These are phyloP conservation scores for Drosophila prostipennis DNA, from an alignment of 2,888 invertebrate genomes.

Conservation along the genomic window DNA sequence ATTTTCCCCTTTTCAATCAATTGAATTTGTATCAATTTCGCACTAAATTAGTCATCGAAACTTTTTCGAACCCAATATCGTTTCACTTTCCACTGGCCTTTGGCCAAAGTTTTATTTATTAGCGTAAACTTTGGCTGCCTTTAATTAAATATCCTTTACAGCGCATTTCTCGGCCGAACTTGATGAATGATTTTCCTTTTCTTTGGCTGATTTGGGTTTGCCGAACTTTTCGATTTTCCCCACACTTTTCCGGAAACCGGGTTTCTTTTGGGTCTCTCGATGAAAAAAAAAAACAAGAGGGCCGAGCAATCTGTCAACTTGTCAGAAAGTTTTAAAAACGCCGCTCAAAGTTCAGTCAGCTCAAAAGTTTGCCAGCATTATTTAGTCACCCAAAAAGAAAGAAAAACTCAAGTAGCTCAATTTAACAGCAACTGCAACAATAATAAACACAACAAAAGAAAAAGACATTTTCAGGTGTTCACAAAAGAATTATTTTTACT, in stretches of 20 bases:
- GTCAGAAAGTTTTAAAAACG: conserved; percentile 51
- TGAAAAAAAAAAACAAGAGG: conserved; percentile 5
- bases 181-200: conserved; percentile 66
- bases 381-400: conserved; percentile 18
- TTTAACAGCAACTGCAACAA: conserved; percentile 43
- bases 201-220: conserved; percentile 32
- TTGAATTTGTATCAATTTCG: conserved; percentile 61
- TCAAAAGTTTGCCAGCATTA: conserved; percentile 44
- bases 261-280: conserved; percentile 11
- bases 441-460: conserved; percentile 32
- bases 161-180: conserved; percentile 48
- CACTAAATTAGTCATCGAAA: conserved; percentile 57
- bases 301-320: conserved; percentile 62
- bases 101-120: conserved; percentile 68
- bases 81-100: conserved; percentile 23
- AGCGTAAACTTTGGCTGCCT: conserved; percentile 58
- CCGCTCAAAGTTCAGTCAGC: conserved; percentile 46
- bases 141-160: conserved; percentile 68
- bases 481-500: conserved; percentile 56
- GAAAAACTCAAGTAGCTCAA: conserved; percentile 63
- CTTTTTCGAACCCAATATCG: conserved; percentile 31
- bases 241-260: conserved; percentile 23
- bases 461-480: conserved; percentile 78
- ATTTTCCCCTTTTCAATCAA: conserved; percentile 37
- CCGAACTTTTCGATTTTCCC: conserved; percentile 18